Conservation (phyloP, 2,888 invertebrate species). For the Xylota segnis region DNA sequence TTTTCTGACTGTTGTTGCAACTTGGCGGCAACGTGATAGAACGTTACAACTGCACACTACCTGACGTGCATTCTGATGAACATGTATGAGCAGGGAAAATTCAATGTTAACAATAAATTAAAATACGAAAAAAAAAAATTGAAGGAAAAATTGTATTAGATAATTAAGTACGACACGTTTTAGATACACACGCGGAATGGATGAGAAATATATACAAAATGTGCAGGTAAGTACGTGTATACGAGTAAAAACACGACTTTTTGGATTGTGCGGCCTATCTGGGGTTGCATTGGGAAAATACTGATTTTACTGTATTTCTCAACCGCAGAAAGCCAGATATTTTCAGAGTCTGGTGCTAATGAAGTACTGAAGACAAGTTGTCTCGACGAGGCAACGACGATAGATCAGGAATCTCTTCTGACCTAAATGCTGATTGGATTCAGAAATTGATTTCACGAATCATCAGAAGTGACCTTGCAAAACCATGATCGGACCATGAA, state of each 20-base stretch:
- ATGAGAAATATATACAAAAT: neutral
- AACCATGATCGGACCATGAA: too few species aligned
- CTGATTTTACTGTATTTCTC: too few species aligned
- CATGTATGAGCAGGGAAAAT: conserved; percentile 29
- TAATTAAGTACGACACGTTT: conserved; percentile 43
- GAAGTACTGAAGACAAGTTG: too few species aligned
- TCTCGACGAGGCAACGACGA: too few species aligned
- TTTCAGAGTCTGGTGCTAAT: too few species aligned
- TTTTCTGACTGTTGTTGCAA: conserved; percentile 10
- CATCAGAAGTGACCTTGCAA: too few species aligned
- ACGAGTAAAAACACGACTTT: neutral
- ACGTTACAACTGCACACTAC: conserved; percentile 42
- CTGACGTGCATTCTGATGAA: conserved; percentile 63
- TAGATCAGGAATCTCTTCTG: too few species aligned
- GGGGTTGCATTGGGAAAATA: too few species aligned
- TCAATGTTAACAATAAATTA: conserved; percentile 68
- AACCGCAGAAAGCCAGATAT: too few species aligned
- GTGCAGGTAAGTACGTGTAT: too few species aligned
- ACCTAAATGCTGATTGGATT: too few species aligned
- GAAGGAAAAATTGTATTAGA: conserved; percentile 58
- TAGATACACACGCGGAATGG: neutral
- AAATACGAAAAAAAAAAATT: conserved; percentile 9
- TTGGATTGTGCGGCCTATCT: conserved; percentile 8
- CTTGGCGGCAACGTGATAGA: conserved; percentile 42
- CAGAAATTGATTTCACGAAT: too few species aligned